Conservation (phyloP, 2,797 vertebrate genomes). For the Hybognathus amarus region DNA sequence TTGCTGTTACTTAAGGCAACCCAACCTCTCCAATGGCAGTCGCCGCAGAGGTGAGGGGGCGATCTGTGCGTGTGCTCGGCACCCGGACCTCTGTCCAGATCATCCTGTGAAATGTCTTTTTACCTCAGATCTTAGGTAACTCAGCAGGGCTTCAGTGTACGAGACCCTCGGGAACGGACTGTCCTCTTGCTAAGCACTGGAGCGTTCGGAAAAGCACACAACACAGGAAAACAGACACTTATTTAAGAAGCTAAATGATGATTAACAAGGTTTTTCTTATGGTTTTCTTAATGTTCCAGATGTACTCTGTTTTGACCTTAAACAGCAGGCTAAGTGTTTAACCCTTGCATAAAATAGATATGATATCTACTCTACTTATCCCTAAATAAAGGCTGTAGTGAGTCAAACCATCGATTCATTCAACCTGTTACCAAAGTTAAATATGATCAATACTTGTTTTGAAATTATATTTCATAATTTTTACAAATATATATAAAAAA, state of each 20-base stretch:
- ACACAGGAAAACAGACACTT: not conserved
- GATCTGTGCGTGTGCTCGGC: not conserved
- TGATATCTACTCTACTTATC: not conserved
- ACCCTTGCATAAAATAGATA: not conserved
- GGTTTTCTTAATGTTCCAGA: not conserved
- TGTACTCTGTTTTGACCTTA: not conserved
- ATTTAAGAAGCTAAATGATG: not conserved
- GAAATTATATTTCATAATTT: not conserved
- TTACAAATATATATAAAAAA: too few species aligned
- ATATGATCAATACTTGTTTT: not conserved
- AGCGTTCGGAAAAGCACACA: not conserved
- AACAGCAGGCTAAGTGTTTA: not conserved
- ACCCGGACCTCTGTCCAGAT: slow-evolving; percentile 30
- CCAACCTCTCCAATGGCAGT: slow-evolving; percentile 26
- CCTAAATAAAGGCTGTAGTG: not conserved
- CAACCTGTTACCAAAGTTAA: not conserved
- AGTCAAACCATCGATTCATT: not conserved
- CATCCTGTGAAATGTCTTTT: slow-evolving; percentile 14
- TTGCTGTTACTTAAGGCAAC: slow-evolving; percentile 53
- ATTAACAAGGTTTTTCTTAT: not conserved
- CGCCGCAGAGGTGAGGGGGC: slow-evolving; percentile 32
- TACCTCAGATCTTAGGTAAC: slow-evolving; percentile 21
- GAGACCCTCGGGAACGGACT: not conserved
- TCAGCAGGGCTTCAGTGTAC: not conserved
- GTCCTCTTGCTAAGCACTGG: not conserved